Conservation (phyloP, 2,888 invertebrate species). For the Schizaphis graminum region DNA sequence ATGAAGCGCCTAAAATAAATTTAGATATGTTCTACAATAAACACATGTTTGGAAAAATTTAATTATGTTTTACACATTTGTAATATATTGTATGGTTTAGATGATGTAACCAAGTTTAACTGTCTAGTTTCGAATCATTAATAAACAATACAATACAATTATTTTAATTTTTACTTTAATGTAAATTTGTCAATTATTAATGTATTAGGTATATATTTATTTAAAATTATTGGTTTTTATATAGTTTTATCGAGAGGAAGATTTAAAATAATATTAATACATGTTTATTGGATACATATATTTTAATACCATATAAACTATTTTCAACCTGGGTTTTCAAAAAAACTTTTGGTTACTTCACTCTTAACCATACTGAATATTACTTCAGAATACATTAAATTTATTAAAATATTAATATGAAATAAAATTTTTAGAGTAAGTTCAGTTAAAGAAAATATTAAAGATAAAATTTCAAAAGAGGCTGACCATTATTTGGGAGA, state of each 20-base stretch:
- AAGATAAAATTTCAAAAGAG: slow-evolving; percentile 73
- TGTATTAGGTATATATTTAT: background rate
- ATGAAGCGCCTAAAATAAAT: slow-evolving; percentile 83
- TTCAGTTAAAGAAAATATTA: slow-evolving; percentile 79
- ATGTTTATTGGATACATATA: background rate
- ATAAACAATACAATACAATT: background rate
- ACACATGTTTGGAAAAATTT: slow-evolving; percentile 81
- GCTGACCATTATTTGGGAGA: slow-evolving; percentile 88
- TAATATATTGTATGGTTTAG: background rate
- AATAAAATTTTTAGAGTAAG: slow-evolving; percentile 46
- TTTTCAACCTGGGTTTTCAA: background rate
- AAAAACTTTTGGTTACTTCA: background rate
- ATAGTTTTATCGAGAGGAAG: background rate
- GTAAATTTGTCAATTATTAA: background rate
- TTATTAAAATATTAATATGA: background rate
- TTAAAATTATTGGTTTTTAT: background rate
- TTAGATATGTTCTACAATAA: slow-evolving; percentile 95
- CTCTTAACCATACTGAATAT: background rate
- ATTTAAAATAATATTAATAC: background rate
- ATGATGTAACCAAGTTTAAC: background rate
- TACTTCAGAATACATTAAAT: background rate
- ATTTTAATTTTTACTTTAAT: background rate
- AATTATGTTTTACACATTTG: background rate
- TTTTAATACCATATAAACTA: background rate
- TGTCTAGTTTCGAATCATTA: background rate